Conservation (phyloP, 2,888 invertebrate genomes). For the Nasonia oneida region DNA sequence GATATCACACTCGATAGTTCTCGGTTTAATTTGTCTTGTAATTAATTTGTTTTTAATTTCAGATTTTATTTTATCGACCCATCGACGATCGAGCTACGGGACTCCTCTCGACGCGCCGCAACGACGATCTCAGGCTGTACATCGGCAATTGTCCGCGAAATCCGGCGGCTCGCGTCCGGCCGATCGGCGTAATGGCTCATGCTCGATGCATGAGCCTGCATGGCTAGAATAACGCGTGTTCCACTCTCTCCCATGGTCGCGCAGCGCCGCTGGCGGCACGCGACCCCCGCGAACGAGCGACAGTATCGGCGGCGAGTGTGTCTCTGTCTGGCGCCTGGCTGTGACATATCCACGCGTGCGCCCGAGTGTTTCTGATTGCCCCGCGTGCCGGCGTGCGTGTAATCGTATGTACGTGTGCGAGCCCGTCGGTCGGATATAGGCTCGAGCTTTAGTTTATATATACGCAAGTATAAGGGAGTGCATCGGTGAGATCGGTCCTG, state of each 20-base stretch:
- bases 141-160: background rate
- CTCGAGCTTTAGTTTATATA: background rate
- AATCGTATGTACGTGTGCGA: background rate
- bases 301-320: conserved; percentile 3
- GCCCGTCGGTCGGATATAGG: conserved; percentile 23
- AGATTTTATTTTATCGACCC: no score
- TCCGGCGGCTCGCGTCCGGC: background rate
- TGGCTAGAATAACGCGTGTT: background rate
- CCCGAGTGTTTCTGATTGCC: conserved; percentile 78
- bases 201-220: conserved; percentile 50
- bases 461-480: no score
- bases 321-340: conserved; percentile 69
- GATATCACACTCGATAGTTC: no score
- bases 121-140: no score
- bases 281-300: conserved; percentile 65
- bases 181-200: conserved; percentile 58
- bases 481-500: no score
- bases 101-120: no score
- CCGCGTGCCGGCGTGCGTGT: background rate
- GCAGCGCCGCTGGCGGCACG: conserved; percentile 69
- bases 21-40: no score
- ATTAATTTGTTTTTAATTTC: no score
- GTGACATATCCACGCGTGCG: conserved; percentile 73
- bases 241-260: background rate
- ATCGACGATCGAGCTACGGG: no score